Base-by-base conservation (phyloP, 2,888 invertebrate genomes). In the Notocelia uddmanniana region DNA sequence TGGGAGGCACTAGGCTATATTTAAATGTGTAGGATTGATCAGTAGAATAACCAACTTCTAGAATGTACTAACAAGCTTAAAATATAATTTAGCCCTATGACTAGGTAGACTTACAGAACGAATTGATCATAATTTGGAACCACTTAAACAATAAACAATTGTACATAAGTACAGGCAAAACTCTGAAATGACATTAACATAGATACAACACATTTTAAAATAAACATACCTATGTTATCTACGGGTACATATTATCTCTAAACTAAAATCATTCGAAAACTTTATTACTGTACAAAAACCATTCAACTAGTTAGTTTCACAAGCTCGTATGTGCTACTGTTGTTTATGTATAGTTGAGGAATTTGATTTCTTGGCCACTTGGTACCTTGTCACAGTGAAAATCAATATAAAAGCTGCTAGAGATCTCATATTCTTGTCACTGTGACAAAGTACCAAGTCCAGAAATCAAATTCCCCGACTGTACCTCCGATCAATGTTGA, bases 41-140 rank as follows among this genome's bases (percentile, higher is more conserved):
- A 21, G 34, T 63, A 34, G 8, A 62, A 26, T 64, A 13, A 63
- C 13, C 26, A 19, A 52, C 23, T 54, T 60, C 34, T 34, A 52
- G 34, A 21, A 31, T 9, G n/a, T 45, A n/a, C 54, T 66, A 66
- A 48, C 31, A 52, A 57, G 31, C 55, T 67, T 67, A 67, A 45
- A 57, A 69, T 68, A 76, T 66, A 68, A 55, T 73, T 72, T 76
- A 76, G 72, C 69, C 69, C 68, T 77, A 74, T 73, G 76, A 77
- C 77, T 77, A 77, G 77, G 73, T 68, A 66, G 67, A 64, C 68
- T 70, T 74, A 59, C 21, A 70, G 6, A 59, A 70, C 19, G n/a
- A 37, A 48, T 41, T 31, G 21, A 21, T 59, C 54, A 50, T 52
- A 50, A n/a, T n/a, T n/a, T 50, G 41, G 31, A 11, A 58, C 10